Evolutionary conservation across 2,888 invertebrate genomes (phyloP), one percentile per base, ranked within the genome.

Genomic region (Lasioglossum oenotherae): DNA sequence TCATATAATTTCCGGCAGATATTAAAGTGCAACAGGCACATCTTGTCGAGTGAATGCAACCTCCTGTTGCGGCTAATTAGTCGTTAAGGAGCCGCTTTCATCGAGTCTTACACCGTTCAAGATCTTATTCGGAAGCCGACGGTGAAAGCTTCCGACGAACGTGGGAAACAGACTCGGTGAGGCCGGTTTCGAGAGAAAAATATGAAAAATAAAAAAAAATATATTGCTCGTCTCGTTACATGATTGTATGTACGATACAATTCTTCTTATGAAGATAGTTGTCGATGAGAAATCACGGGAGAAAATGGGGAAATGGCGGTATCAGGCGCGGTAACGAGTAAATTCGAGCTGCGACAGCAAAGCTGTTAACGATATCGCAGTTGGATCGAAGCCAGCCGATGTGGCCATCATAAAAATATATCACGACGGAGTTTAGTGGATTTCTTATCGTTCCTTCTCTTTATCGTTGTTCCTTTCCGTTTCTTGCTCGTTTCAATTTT

Each of bases 371-470:
- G 87, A 88, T 91, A 88, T 88, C 88, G 85, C 35, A 78, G 75
- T 89, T 92, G 90, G 92, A 90, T 46, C 60, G 76, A 75, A 75
- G 90, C 92, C 92, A 92, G 81, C 87, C 88, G 88, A 90, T 88
- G 84, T 81, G 80, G 53, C 73, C 76, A 27, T 79, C 87, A 78
- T 87, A 84, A 82, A 81, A 84, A 87, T 87, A 84, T 84, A 86
- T 86, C 84, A 74, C 41, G 10, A 46, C 74, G 57, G 41, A n/a
- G 72, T 87, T 87, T 81, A 73, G 81, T 73, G 78, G 81, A 73
- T 81, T 81, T 71, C 77, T 67, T 77, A 84, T 77, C 83, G 72
- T 80, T 78, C n/a, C 81, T 82, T 44, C 72, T 27, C 67, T 78
- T 69, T 80, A 73, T 84, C 80, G 74, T 46, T 12, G 46, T 57